Evolutionary conservation across 2,113 vertebrate genomes (phyloP), one percentile per base, ranked within the genome.

Genomic region (Gymnobelideus leadbeateri): DNA sequence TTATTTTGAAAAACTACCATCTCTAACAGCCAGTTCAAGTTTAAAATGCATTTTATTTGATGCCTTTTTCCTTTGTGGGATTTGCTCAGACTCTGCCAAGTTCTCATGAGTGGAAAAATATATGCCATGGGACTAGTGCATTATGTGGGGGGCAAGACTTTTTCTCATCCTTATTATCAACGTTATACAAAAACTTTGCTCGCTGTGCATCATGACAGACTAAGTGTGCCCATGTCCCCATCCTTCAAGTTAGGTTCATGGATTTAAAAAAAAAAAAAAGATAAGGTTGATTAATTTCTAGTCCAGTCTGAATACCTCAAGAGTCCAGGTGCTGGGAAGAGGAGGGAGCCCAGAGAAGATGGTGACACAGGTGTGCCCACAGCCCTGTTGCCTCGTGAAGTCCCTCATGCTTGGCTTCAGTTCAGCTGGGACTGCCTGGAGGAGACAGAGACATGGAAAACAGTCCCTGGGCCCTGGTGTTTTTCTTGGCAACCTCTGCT

Each of bases 51-150:
- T 93, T 93, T 89, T 57, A 23, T n/a, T 49, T 53, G 54, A 47
- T 53, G 57, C 14, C 28, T 92, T 24, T 91, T 91, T 37, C 55
- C 77, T 68, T 21, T 77, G 0, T 25, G 53, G 89, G 57, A 89
- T 89, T 51, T 51, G 49, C 28, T 49, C 3, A 25, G 53, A 7
- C 16, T 93, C 91, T 91, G 51, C n/a, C 68, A 55, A 25, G 53
- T 96, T 92, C 68, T 91, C 37, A 50, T 3, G 52, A 90, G 77
- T 47, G 21, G 91, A 46, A 91, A 95, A 94, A 77, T 77, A 25
- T 94, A 92, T 21, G 50, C 43, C 51, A 31, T 43, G 50, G 14
- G 96, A 37, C 91, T 89, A 95, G 91, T 92, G 89, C 23, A 49
- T 95, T 25, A 1, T 3, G 0, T 47, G 16, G 6, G 14, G 14